These are phyloP conservation scores for Carlito syrichta DNA, from an alignment of 2,113 vertebrate species.

Conservation along the genomic window DNA sequence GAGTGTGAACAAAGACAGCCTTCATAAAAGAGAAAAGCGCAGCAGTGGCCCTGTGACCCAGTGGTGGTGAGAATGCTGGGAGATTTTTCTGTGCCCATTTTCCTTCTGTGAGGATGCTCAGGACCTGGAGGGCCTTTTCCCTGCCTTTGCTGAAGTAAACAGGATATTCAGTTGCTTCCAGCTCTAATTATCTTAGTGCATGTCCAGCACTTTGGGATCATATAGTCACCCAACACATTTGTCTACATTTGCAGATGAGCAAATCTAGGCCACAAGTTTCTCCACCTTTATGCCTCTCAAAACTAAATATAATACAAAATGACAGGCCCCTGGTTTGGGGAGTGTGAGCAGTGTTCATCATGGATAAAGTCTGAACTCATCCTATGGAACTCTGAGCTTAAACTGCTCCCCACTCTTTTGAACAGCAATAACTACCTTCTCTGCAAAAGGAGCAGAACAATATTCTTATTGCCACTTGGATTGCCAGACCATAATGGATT, in stretches of 20 bases:
- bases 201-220: not conserved
- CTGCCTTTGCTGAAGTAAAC: not conserved
- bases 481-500: not conserved
- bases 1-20: not conserved
- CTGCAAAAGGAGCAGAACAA: not conserved
- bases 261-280: not conserved
- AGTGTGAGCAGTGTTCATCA: not conserved
- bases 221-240: not conserved
- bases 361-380: not conserved
- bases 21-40: not conserved
- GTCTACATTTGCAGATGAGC: not conserved
- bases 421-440: not conserved
- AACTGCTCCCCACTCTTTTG: not conserved
- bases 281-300: not conserved
- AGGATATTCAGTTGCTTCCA: not conserved
- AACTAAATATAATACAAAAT: not conserved
- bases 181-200: not conserved
- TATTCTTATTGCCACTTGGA: not conserved
- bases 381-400: accelerated
- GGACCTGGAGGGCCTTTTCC: too few species aligned
- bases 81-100: not conserved
- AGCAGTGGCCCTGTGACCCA: not conserved
- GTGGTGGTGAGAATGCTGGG: not conserved
- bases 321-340: not conserved
- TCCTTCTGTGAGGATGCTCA: not conserved